These are phyloP conservation scores for Rhyacophila brunnea DNA, from an alignment of 1,140 invertebrate genomes.

Conservation along the genomic window DNA sequence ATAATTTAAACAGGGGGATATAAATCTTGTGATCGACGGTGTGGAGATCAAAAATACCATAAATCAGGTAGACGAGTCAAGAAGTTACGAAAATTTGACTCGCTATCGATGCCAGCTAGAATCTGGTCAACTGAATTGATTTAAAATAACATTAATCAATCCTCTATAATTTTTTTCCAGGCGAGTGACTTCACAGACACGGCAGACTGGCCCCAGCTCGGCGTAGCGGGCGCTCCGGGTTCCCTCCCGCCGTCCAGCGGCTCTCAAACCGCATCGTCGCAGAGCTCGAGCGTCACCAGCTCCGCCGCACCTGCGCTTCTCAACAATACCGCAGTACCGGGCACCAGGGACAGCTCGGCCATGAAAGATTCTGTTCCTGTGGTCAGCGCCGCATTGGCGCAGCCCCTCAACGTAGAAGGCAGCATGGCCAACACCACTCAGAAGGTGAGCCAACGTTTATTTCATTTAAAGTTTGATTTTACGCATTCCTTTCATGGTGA, in stretches of 20 bases:
- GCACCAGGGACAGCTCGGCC: not conserved
- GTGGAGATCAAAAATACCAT: no score
- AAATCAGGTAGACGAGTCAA: no score
- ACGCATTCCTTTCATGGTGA: no score
- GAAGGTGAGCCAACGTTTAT: not conserved
- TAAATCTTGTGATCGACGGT: no score
- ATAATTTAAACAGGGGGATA: no score
- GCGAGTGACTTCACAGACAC: constrained; percentile 65
- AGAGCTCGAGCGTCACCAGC: not conserved
- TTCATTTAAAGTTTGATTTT: no score
- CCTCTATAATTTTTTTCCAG: constrained; percentile 52
- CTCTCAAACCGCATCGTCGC: not conserved
- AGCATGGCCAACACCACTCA: no score
- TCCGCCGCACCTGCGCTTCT: not conserved
- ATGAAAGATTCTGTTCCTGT: not conserved
- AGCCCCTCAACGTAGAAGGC: not conserved
- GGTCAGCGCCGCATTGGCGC: not conserved
- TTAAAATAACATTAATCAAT: no score
- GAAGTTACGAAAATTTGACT: no score
- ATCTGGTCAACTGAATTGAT: no score
- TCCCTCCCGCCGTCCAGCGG: not conserved
- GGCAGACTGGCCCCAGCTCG: constrained; percentile 72
- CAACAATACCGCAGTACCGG: not conserved
- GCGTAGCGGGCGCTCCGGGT: constrained; percentile 32
- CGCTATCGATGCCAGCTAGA: no score